phyloP scores from a whole-genome alignment of 1,140 invertebrate species.

The Leptinotarsa lineolata region DNA sequence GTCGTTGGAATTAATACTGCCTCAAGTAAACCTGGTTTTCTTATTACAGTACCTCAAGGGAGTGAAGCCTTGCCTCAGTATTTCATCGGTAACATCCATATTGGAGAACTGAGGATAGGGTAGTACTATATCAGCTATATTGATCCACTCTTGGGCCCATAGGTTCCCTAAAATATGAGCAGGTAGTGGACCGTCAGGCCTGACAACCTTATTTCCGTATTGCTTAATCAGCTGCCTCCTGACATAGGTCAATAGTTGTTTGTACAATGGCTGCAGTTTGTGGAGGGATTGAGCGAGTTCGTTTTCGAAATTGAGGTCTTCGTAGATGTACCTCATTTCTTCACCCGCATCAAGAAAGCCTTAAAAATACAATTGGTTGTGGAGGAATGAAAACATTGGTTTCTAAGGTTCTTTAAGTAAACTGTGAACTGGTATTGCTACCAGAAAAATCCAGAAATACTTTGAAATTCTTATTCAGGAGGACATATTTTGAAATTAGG shows the following conservation, averaged over 20 bases:
- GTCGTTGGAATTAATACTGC: no score
- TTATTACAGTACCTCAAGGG: slow-evolving; percentile 63
- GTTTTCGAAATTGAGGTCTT: slow-evolving; percentile 69
- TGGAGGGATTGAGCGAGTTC: slow-evolving; percentile 74
- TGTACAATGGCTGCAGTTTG: slow-evolving; percentile 77
- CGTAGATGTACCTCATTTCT: slow-evolving; percentile 72
- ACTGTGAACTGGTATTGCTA: no score
- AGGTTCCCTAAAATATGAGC: slow-evolving; percentile 81
- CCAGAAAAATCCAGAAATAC: no score
- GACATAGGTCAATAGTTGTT: slow-evolving; percentile 85
- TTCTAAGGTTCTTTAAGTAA: no score
- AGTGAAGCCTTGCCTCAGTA: slow-evolving; percentile 74
- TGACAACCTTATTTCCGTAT: slow-evolving; percentile 68
- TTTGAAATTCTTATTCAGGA: neutral
- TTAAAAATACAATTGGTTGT: slow-evolving; percentile 46
- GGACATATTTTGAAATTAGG: neutral
- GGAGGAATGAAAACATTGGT: no score
- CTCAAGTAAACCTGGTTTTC: no score
- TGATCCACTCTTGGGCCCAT: slow-evolving; percentile 84
- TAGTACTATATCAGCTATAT: slow-evolving; percentile 75
- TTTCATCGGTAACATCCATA: slow-evolving; percentile 75
- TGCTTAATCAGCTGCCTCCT: slow-evolving; percentile 69
- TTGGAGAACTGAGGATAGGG: slow-evolving; percentile 75
- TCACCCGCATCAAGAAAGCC: slow-evolving; percentile 79
- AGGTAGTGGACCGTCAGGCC: slow-evolving; percentile 74